phyloP scores from a whole-genome alignment of 2,113 vertebrate species.

The Blennius ocellaris region DNA sequence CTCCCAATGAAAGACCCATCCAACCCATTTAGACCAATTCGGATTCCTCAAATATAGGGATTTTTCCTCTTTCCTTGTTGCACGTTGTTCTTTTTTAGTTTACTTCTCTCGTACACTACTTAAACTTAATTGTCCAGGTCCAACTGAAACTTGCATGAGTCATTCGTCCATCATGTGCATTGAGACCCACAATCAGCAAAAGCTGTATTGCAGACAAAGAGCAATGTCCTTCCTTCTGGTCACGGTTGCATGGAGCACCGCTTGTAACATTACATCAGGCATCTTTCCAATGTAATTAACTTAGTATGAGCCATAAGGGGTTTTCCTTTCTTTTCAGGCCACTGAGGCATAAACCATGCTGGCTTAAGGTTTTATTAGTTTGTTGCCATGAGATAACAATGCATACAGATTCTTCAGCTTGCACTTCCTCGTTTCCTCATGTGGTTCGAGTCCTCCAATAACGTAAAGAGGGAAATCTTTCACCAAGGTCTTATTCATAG shows the following conservation, averaged over 20 bases:
- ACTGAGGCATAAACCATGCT: constrained; percentile 28
- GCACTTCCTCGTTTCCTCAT: constrained; percentile 4
- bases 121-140: too few relatives aligned
- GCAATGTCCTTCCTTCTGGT: not conserved
- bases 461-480: constrained; percentile 9
- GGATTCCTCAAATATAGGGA: too few relatives aligned
- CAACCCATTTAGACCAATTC: too few relatives aligned
- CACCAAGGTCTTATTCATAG: constrained; percentile 46
- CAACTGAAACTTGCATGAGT: too few relatives aligned
- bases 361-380: constrained; percentile 34
- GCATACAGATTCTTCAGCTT: constrained; percentile 4
- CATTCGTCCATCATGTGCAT: constrained; percentile 4
- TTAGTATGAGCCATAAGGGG: not conserved
- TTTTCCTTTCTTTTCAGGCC: constrained; percentile 8
- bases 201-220: constrained; percentile 19
- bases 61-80: too few relatives aligned
- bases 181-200: constrained; percentile 34
- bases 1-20: too few relatives aligned
- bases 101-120: too few relatives aligned
- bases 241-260: not conserved
- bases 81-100: too few relatives aligned
- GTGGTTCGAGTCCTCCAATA: constrained; percentile 25
- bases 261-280: not conserved
- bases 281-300: constrained; percentile 14
- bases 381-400: constrained; percentile 26